Evolutionary conservation across 2,113 vertebrate genomes (phyloP).

Genomic region (Cnemophilus loriae): DNA sequence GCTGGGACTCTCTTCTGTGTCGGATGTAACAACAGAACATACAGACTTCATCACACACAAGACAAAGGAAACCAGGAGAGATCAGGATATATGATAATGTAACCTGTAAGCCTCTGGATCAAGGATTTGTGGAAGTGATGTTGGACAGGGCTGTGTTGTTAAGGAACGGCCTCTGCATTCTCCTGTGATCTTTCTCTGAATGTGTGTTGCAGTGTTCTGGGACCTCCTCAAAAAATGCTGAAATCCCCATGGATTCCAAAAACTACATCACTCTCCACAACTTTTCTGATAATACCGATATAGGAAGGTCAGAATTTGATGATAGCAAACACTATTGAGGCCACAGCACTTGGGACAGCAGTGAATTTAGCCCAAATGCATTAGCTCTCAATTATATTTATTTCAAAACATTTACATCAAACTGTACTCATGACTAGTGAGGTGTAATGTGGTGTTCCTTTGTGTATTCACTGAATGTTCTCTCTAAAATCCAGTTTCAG

Average conservation of each 20-base stretch:
- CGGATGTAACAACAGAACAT: neutral
- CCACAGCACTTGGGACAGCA: neutral
- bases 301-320: neutral
- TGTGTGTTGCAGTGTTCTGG: neutral
- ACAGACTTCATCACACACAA: neutral
- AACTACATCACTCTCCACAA: neutral
- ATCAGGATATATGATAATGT: neutral
- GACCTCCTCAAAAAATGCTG: neutral
- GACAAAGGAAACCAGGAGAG: neutral
- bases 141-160: neutral
- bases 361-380: neutral
- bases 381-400: neutral
- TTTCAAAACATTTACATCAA: neutral
- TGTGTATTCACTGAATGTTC: neutral
- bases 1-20: neutral
- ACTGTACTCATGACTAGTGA: neutral
- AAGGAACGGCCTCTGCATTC: neutral
- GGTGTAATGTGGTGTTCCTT: neutral
- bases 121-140: neutral
- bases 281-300: neutral
- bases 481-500: neutral
- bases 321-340: neutral
- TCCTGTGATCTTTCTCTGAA: neutral
- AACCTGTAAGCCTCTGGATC: neutral
- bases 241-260: neutral